phyloP scores from a whole-genome alignment of 2,113 vertebrate species.

The Oryzias melastigma region DNA sequence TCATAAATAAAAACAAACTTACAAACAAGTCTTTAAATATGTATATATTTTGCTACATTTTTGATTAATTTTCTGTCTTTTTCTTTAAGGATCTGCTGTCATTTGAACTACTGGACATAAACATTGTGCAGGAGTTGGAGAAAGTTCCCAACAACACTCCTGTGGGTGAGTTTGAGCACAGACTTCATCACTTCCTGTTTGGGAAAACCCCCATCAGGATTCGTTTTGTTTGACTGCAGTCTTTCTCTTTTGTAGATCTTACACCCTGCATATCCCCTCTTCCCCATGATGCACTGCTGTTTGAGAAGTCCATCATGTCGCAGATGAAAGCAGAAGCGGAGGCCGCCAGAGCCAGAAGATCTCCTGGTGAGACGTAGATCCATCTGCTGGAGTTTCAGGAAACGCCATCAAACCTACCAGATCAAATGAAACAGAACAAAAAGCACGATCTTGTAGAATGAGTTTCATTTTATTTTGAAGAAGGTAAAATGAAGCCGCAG shows the following conservation, averaged over 20 bases:
- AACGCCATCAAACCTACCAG: too few relatives aligned
- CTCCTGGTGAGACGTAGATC: conserved; percentile 78
- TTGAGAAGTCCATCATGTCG: conserved; percentile 80
- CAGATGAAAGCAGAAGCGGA: conserved; percentile 82
- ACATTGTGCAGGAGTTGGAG: conserved; percentile 95
- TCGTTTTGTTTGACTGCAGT: conserved; percentile 2
- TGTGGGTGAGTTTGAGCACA: conserved; percentile 79
- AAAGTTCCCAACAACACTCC: conserved; percentile 93
- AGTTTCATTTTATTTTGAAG: conserved; percentile 21
- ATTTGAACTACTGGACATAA: conserved; percentile 95
- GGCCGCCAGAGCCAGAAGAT: conserved; percentile 74
- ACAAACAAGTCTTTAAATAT: too few relatives aligned
- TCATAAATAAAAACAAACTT: too few relatives aligned
- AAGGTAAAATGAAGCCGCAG: conserved; percentile 43
- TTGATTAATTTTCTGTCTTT: not conserved
- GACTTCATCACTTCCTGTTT: too few relatives aligned
- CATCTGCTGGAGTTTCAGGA: too few relatives aligned
- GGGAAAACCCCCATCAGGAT: too few relatives aligned
- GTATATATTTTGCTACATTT: too few relatives aligned
- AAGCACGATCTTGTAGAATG: too few relatives aligned
- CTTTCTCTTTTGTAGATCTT: conserved; percentile 79
- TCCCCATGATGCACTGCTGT: conserved; percentile 79
- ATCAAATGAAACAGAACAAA: too few relatives aligned
- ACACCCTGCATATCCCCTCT: conserved; percentile 92
- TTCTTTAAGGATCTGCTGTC: conserved; percentile 86